Evolutionary conservation across 2,113 vertebrate species (phyloP).

Genomic region (Phasianus colchicus): DNA sequence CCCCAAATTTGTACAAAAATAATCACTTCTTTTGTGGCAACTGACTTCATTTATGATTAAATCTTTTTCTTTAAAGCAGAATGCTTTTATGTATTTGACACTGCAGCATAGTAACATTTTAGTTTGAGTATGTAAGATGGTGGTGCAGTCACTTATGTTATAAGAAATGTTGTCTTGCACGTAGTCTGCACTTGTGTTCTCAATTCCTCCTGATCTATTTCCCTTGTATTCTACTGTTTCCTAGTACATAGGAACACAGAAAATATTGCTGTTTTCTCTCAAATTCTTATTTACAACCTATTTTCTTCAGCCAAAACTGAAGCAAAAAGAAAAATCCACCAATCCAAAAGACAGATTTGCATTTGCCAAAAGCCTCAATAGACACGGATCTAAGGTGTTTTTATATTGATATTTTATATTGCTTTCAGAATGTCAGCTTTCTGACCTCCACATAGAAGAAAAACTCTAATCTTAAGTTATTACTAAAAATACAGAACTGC

Average conservation of each 20-base stretch:
- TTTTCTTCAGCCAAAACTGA: not conserved
- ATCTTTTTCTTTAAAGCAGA: not conserved
- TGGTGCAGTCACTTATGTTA: not conserved
- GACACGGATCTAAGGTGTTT: not conserved
- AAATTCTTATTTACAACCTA: not conserved
- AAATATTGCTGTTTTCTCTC: not conserved
- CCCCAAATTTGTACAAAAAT: not conserved
- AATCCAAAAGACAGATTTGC: not conserved
- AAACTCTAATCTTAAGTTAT: not conserved
- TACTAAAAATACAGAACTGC: not conserved
- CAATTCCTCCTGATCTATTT: not conserved
- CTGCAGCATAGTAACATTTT: not conserved
- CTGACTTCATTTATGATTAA: not conserved
- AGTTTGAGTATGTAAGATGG: not conserved
- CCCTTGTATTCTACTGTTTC: not conserved
- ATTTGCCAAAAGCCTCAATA: fast-evolving
- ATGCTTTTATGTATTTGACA: not conserved
- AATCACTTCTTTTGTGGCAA: not conserved
- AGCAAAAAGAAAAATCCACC: not conserved
- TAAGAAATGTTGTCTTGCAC: not conserved
- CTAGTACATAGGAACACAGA: not conserved
- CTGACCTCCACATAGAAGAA: not conserved
- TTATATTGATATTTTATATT: not conserved
- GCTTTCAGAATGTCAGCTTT: not conserved
- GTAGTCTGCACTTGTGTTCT: not conserved